phyloP scores from a whole-genome alignment of 2,797 vertebrate genomes.

The Echiichthys vipera region DNA sequence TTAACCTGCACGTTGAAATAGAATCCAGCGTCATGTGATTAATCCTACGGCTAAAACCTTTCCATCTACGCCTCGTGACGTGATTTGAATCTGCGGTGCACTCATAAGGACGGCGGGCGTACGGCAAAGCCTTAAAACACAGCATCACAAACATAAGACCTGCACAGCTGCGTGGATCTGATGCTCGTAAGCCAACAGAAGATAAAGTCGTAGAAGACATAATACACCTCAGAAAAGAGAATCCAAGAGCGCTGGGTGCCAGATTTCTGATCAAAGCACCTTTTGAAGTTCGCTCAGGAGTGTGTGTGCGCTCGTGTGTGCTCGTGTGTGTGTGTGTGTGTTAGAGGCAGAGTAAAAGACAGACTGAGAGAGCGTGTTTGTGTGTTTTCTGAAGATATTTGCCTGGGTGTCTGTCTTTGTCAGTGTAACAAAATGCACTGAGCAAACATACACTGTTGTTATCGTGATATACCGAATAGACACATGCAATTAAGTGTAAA shows the following conservation, averaged over 20 bases:
- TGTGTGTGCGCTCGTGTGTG: constrained; percentile 12
- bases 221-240: constrained; percentile 77
- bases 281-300: constrained; percentile 80
- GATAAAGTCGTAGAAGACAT: constrained; percentile 75
- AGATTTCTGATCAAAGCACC: constrained; percentile 84
- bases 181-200: constrained; percentile 69
- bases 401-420: constrained; percentile 57
- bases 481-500: constrained; percentile 6
- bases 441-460: constrained; percentile 24
- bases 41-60: constrained; percentile 16
- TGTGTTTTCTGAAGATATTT: constrained; percentile 61
- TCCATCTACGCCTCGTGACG: constrained; percentile 26
- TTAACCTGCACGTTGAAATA: constrained; percentile 9
- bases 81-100: constrained; percentile 29
- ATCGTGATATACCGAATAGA: constrained; percentile 10
- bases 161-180: constrained; percentile 61
- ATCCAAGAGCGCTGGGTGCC: constrained; percentile 77
- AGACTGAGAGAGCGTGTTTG: constrained; percentile 42
- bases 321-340: constrained; percentile 18
- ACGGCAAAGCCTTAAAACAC: constrained; percentile 65
- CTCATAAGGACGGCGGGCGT: constrained; percentile 16
- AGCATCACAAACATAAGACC: constrained; percentile 69
- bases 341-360: constrained; percentile 18
- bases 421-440: constrained; percentile 38
- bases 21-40: constrained; percentile 24